Percentiles rank a stretch among this genome's conserved stretches.
Evolutionary conservation across 2,797 vertebrate genomes (phyloP).

Genomic region (Sarcophilus harrisii): DNA sequence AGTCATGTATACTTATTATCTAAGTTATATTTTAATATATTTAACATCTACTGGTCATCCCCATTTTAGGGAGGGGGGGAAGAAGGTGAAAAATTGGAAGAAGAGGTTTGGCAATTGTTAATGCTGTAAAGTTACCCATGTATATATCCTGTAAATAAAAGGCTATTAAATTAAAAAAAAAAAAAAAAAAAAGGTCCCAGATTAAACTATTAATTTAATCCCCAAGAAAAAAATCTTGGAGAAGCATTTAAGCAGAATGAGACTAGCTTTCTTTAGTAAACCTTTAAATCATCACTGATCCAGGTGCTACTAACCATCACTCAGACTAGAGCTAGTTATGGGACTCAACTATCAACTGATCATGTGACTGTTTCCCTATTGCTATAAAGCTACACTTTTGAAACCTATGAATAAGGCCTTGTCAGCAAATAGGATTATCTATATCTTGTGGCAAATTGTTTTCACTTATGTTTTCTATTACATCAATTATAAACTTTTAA

Average conservation of each 20-base stretch:
- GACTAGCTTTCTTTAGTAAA: background rate
- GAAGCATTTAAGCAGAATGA: background rate
- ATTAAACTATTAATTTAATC: background rate
- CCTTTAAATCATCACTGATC: background rate
- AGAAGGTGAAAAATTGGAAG: too few species aligned
- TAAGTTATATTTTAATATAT: too few species aligned
- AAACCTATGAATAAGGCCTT: background rate
- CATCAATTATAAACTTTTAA: background rate
- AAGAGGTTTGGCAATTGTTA: too few species aligned
- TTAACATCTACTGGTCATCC: too few species aligned
- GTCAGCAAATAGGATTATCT: background rate
- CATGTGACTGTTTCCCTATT: background rate
- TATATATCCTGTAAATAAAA: too few species aligned
- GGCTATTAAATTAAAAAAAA: too few species aligned
- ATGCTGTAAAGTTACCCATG: too few species aligned
- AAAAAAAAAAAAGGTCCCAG: background rate
- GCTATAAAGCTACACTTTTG: background rate
- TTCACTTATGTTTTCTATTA: background rate
- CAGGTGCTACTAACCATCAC: background rate
- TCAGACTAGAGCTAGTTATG: background rate
- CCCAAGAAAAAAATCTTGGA: background rate
- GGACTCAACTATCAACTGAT: background rate
- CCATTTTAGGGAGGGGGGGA: too few species aligned
- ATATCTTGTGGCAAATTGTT: background rate
- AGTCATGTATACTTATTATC: too few species aligned